A percentile compares a stretch with the other conserved stretches of the same genome.
phyloP scores from a whole-genome alignment of 2,888 invertebrate genomes.

The Pimpla rufipes region DNA sequence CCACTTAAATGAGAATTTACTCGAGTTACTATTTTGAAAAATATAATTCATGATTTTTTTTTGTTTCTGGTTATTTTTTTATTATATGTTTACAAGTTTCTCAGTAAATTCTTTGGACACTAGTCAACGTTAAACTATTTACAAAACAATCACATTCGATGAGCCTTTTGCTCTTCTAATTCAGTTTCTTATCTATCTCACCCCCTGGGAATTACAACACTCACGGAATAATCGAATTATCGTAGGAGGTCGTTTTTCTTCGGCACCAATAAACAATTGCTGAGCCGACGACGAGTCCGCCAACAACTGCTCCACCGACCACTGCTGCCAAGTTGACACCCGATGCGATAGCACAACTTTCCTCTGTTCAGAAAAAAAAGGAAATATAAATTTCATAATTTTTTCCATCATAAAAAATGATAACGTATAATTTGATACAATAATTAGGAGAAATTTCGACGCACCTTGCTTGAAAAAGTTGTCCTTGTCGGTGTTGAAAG shows the following conservation, averaged over 20 bases:
- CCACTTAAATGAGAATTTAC: too few species aligned
- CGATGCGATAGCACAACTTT: slow-evolving; percentile 65
- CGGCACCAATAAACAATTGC: slow-evolving; percentile 62
- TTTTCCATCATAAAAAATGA: background rate
- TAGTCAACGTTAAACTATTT: slow-evolving; percentile 58
- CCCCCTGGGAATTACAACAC: background rate
- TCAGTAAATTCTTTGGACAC: slow-evolving; percentile 15
- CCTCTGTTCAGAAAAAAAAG: slow-evolving; percentile 67
- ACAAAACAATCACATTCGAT: slow-evolving; percentile 56
- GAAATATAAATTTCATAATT: background rate
- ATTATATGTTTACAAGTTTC: background rate
- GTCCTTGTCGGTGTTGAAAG: slow-evolving; percentile 70
- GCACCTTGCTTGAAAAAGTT: slow-evolving; percentile 70
- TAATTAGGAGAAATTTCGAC: background rate
- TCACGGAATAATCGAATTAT: slow-evolving; percentile 70
- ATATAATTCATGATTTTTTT: background rate
- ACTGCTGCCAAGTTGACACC: slow-evolving; percentile 65
- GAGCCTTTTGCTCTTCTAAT: background rate
- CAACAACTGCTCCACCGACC: slow-evolving; percentile 69
- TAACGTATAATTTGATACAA: too few species aligned
- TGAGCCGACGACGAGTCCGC: slow-evolving; percentile 55
- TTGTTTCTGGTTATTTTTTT: background rate
- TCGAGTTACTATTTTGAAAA: background rate
- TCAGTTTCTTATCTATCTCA: background rate
- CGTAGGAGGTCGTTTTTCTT: slow-evolving; percentile 57